phyloP scores from a whole-genome alignment of 92 coral and sea anemone genomes.

The Meandrina meandrites region DNA sequence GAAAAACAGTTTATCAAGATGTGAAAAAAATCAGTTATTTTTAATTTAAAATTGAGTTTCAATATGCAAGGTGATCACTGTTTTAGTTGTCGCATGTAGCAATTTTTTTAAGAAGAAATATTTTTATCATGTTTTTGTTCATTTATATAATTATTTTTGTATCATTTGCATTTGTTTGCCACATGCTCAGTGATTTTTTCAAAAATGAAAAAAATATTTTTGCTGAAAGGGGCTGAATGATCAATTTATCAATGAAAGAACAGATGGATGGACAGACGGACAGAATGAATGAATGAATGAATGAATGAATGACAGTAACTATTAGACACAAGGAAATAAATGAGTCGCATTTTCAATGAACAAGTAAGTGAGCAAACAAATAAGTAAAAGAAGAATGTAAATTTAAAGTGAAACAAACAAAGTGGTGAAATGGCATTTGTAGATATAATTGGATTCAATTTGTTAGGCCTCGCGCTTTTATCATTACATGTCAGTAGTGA shows the following conservation, averaged over 20 bases:
- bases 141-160: constrained; percentile 29
- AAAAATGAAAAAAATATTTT: neutral
- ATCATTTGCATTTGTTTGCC: constrained; percentile 3
- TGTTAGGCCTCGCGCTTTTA: neutral
- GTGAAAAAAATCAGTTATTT: neutral
- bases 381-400: neutral
- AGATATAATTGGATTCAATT: neutral
- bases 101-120: neutral
- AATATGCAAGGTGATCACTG: neutral
- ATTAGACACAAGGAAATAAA: no score
- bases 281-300: neutral
- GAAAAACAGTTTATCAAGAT: neutral
- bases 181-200: neutral
- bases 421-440: neutral
- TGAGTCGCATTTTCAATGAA: no score
- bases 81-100: neutral
- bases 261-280: neutral
- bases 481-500: no score
- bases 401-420: neutral
- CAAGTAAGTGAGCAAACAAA: neutral
- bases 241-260: neutral
- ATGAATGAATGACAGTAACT: neutral
- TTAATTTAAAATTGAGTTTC: neutral
- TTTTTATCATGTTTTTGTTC: constrained; percentile 1
- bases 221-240: neutral